phyloP scores from a whole-genome alignment of 2,888 invertebrate genomes.

The Tanaodytes sp. region DNA sequence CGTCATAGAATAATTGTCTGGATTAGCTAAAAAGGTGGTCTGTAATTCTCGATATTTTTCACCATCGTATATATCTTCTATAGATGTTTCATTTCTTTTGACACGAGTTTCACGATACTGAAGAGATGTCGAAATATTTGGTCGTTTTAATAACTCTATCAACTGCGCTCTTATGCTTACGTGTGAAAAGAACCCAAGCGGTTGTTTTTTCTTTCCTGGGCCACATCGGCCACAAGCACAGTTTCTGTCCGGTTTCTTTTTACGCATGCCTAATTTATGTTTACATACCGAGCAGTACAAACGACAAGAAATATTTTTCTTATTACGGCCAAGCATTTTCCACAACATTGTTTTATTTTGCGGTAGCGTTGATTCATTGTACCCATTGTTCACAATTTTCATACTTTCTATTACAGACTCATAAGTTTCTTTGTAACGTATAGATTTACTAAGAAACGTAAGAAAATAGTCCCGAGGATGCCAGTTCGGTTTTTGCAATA shows the following conservation, averaged over 20 bases:
- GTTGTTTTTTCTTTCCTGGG: slow-evolving; percentile 13
- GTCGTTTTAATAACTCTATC: neutral
- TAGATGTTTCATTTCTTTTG: slow-evolving; percentile 10
- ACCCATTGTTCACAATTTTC: neutral
- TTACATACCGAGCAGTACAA: slow-evolving; percentile 1
- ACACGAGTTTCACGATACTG: slow-evolving; percentile 12
- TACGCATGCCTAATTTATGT: slow-evolving; percentile 2
- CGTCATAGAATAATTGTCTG: neutral
- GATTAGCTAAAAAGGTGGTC: neutral
- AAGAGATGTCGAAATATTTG: slow-evolving; percentile 3
- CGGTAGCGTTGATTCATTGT: neutral
- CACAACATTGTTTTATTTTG: neutral
- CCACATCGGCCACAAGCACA: slow-evolving; percentile 12
- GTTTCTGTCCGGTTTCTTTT: slow-evolving; percentile 62
- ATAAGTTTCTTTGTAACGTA: neutral
- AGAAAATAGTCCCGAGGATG: neutral
- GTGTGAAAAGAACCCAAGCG: slow-evolving; percentile 10
- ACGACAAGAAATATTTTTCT: neutral
- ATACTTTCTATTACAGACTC: neutral
- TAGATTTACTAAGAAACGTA: neutral
- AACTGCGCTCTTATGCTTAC: slow-evolving; percentile 7
- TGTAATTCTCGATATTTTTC: neutral
- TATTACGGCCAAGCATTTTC: slow-evolving; percentile 8
- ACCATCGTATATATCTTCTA: slow-evolving; percentile 16
- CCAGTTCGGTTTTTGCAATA: neutral